These are phyloP conservation scores for Anguilla rostrata DNA, from an alignment of 2,113 vertebrate species.

Conservation along the genomic window DNA sequence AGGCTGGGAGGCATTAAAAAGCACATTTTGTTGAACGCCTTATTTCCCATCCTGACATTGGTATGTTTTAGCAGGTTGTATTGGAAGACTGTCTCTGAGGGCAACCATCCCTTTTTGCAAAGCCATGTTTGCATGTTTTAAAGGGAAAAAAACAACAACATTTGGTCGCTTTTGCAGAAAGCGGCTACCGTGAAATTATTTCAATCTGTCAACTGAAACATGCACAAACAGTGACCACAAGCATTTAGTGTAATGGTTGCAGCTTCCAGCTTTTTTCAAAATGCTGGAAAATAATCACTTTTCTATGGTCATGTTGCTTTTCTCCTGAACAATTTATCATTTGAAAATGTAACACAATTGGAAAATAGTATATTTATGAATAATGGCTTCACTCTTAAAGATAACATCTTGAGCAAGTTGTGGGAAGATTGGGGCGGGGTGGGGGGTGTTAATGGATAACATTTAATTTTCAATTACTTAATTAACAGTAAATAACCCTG, in stretches of 20 bases:
- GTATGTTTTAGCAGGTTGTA: neutral
- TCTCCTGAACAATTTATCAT: neutral
- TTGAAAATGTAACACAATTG: neutral
- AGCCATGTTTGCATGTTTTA: neutral
- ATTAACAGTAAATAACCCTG: neutral
- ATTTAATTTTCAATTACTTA: neutral
- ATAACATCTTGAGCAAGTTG: too few relatives aligned
- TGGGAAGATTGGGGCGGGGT: too few relatives aligned
- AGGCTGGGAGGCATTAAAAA: neutral
- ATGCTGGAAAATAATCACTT: neutral
- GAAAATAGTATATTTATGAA: neutral
- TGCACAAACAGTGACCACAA: conserved; percentile 10
- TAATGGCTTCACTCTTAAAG: neutral
- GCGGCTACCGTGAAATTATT: conserved; percentile 5
- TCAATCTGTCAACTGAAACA: neutral
- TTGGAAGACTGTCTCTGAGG: neutral
- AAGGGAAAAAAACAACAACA: neutral
- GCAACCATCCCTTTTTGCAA: neutral
- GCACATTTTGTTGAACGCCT: neutral
- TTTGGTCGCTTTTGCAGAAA: neutral
- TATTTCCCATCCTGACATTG: neutral
- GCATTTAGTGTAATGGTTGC: neutral
- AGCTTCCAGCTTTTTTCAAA: neutral
- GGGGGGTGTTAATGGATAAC: too few relatives aligned
- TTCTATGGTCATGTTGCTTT: neutral